Conservation (phyloP, 2,797 vertebrate species). For the Gallirallus australis region DNA sequence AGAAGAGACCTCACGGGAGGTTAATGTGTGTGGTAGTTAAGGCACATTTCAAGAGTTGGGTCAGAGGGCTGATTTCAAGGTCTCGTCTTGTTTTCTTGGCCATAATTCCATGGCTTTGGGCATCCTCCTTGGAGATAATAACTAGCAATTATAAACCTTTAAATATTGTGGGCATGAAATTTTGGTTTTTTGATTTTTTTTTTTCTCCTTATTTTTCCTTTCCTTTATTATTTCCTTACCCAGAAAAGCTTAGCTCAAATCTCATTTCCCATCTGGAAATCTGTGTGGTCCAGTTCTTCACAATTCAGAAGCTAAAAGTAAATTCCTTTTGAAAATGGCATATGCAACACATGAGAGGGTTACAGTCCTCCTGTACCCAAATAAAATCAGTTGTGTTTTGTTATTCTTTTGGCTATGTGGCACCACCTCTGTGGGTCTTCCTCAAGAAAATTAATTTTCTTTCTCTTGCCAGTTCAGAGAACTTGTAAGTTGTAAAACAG, state of each 20-base stretch:
- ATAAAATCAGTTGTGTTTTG: not conserved
- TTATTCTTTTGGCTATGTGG: not conserved
- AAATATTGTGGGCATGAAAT: not conserved
- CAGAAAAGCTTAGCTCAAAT: conserved; percentile 38
- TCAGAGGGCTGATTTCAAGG: not conserved
- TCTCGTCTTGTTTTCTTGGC: conserved; percentile 4
- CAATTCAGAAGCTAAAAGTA: not conserved
- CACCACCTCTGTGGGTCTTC: not conserved
- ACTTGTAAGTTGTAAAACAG: not conserved
- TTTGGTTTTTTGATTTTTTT: not conserved
- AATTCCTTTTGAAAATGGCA: not conserved
- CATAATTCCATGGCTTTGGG: conserved; percentile 3
- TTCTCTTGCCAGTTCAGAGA: not conserved
- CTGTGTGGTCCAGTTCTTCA: conserved; percentile 60
- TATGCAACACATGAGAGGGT: not conserved
- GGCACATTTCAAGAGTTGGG: not conserved
- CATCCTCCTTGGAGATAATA: conserved; percentile 8
- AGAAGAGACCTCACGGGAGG: not conserved
- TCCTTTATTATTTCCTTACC: conserved; percentile 52
- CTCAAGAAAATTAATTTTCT: not conserved
- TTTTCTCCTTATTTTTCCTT: not conserved
- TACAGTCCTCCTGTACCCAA: not conserved
- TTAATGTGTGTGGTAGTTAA: not conserved
- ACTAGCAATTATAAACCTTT: conserved; percentile 43
- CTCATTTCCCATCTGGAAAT: conserved; percentile 52